Conservation (phyloP, 2,888 invertebrate species). For the Colostygia pectinataria region DNA sequence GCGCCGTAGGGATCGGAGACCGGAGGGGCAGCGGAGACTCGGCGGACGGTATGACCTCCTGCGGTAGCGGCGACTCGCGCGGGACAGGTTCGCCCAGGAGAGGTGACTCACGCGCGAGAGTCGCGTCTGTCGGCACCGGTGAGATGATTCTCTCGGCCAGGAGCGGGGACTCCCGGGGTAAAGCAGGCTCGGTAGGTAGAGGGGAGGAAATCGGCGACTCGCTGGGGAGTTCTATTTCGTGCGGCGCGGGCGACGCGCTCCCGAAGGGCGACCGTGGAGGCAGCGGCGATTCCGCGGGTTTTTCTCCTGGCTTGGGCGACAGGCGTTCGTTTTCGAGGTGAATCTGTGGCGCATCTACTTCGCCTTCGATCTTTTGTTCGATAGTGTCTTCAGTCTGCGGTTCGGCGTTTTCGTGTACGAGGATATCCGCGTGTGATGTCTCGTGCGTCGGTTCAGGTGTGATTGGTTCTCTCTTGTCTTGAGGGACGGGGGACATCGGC, state of each 20-base stretch:
- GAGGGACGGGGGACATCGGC: slow-evolving; percentile 31
- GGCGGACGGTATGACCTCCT: too few species aligned
- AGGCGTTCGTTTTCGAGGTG: slow-evolving; percentile 15
- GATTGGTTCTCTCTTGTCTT: slow-evolving; percentile 35
- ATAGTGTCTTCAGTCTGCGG: slow-evolving; percentile 4
- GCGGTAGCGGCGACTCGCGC: slow-evolving; percentile 13
- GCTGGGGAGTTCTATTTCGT: slow-evolving; percentile 15
- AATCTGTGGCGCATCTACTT: slow-evolving; percentile 4
- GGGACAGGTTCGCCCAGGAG: slow-evolving; percentile 22
- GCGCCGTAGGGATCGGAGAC: too few species aligned
- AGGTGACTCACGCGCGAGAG: slow-evolving; percentile 33
- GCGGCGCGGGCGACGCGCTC: slow-evolving; percentile 15
- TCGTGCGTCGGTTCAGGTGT: slow-evolving; percentile 42
- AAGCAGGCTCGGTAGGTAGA: slow-evolving; percentile 31
- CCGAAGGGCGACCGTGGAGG: slow-evolving; percentile 14
- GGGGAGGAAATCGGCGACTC: slow-evolving; percentile 12
- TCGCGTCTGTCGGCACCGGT: slow-evolving; percentile 28
- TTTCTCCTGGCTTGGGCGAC: slow-evolving; percentile 1
- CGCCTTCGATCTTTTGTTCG: slow-evolving; percentile 10
- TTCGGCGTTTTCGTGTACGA: slow-evolving; percentile 25
- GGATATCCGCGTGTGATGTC: slow-evolving; percentile 30
- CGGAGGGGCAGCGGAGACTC: slow-evolving; percentile 17
- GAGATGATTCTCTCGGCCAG: slow-evolving; percentile 25
- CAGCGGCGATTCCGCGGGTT: neutral
- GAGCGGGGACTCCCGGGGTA: slow-evolving; percentile 26